These are phyloP conservation scores for Yponomeuta malinellus DNA, from an alignment of 2,888 invertebrate species.

Conservation along the genomic window DNA sequence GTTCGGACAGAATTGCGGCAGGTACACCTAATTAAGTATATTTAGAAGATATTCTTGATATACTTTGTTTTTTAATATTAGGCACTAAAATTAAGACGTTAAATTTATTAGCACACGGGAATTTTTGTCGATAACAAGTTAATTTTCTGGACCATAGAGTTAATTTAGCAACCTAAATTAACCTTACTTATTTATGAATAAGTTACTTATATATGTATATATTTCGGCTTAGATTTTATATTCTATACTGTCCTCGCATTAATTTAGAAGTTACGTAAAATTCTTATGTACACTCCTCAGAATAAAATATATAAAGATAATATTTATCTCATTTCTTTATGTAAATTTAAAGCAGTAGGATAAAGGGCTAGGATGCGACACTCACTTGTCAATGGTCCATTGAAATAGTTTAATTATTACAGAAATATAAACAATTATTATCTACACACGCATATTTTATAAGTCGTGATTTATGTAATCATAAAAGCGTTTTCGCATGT, in stretches of 20 bases:
- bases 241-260: slow-evolving; percentile 32
- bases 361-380: not conserved
- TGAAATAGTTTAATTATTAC: not conserved
- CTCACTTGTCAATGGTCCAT: slow-evolving; percentile 9
- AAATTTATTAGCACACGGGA: slow-evolving; percentile 37
- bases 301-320: slow-evolving; percentile 63
- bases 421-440: slow-evolving; percentile 14
- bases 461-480: slow-evolving; percentile 26
- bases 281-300: slow-evolving; percentile 54
- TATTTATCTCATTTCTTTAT: slow-evolving; percentile 13
- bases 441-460: slow-evolving; percentile 14
- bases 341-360: not conserved
- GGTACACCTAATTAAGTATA: slow-evolving; percentile 34
- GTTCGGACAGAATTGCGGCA: slow-evolving; percentile 36
- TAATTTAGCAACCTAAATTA: slow-evolving; percentile 35
- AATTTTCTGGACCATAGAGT: slow-evolving; percentile 39
- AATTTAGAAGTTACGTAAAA: slow-evolving; percentile 49
- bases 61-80: slow-evolving; percentile 34
- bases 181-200: slow-evolving; percentile 24
- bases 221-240: slow-evolving; percentile 45
- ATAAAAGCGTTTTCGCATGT: slow-evolving; percentile 40
- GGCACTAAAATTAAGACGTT: slow-evolving; percentile 57
- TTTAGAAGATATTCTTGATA: slow-evolving; percentile 37
- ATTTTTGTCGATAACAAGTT: slow-evolving; percentile 29
- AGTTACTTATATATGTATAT: slow-evolving; percentile 28